Conservation (phyloP, 2,113 vertebrate genomes). For the Carassius carassius region DNA sequence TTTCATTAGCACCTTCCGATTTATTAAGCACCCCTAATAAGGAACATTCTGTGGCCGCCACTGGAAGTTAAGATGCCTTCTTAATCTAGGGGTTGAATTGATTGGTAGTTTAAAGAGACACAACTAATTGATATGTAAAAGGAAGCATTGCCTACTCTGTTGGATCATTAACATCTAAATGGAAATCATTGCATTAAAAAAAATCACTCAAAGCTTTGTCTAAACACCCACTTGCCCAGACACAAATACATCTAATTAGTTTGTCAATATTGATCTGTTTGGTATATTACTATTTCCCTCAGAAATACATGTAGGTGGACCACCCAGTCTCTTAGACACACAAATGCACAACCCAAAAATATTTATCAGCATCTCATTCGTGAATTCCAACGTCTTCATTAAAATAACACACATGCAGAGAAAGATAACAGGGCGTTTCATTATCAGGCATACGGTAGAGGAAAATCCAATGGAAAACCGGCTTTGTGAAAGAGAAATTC, state of each 20-base stretch:
- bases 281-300: slow-evolving; percentile 50
- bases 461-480: neutral
- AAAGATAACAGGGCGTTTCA: slow-evolving; percentile 38
- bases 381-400: neutral
- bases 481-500: neutral
- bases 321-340: neutral
- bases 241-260: slow-evolving; percentile 51
- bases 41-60: neutral
- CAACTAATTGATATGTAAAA: slow-evolving; percentile 50
- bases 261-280: slow-evolving; percentile 56
- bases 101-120: slow-evolving; percentile 12
- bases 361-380: slow-evolving; percentile 39
- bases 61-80: neutral
- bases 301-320: slow-evolving; percentile 36
- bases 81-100: neutral
- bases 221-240: slow-evolving; percentile 37
- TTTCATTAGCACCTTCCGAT: slow-evolving; percentile 3
- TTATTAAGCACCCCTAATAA: neutral
- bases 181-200: slow-evolving; percentile 49
- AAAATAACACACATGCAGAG: neutral
- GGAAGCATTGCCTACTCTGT: slow-evolving; percentile 40
- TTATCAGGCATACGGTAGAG: neutral
- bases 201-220: slow-evolving; percentile 47
- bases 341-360: neutral
- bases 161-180: slow-evolving; percentile 55